phyloP scores from a whole-genome alignment of 1,140 invertebrate genomes.

The Phortica variegata region DNA sequence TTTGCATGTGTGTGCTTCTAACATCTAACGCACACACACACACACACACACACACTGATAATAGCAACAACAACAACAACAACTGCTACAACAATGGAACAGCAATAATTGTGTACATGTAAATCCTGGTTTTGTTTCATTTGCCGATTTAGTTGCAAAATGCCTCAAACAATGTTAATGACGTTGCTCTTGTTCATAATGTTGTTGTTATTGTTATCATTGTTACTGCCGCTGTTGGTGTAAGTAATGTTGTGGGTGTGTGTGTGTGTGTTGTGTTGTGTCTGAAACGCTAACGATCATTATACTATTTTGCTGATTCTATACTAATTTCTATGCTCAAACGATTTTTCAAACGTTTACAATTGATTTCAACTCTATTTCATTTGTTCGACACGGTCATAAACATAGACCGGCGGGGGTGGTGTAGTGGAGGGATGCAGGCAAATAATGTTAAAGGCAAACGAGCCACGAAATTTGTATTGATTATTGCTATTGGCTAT shows the following conservation, averaged over 20 bases:
- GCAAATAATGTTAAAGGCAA: too few relatives aligned
- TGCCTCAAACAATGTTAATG: too few relatives aligned
- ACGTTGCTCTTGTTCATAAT: too few relatives aligned
- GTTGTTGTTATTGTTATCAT: too few relatives aligned
- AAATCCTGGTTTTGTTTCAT: slow-evolving; percentile 54
- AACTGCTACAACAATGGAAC: slow-evolving; percentile 14
- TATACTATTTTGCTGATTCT: too few relatives aligned
- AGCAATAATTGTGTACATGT: slow-evolving; percentile 53
- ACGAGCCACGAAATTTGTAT: slow-evolving; percentile 45
- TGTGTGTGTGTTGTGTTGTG: too few relatives aligned
- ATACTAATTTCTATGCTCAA: slow-evolving; percentile 52
- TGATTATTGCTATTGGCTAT: slow-evolving; percentile 53
- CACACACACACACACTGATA: slow-evolving; percentile 7
- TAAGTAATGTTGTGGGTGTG: too few relatives aligned
- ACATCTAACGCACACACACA: slow-evolving; percentile 43
- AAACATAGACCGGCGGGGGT: too few relatives aligned
- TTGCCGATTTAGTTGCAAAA: slow-evolving; percentile 47
- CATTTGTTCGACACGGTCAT: too few relatives aligned
- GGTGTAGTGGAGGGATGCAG: too few relatives aligned
- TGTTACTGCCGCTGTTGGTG: too few relatives aligned
- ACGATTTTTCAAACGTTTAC: slow-evolving; percentile 53
- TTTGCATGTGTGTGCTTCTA: slow-evolving; percentile 11
- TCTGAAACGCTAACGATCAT: too few relatives aligned
- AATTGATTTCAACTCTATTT: slow-evolving; percentile 55
- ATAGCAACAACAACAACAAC: slow-evolving; percentile 14